Evolutionary conservation across 2,797 vertebrate genomes (phyloP).

Genomic region (Lutjanus campechanus): DNA sequence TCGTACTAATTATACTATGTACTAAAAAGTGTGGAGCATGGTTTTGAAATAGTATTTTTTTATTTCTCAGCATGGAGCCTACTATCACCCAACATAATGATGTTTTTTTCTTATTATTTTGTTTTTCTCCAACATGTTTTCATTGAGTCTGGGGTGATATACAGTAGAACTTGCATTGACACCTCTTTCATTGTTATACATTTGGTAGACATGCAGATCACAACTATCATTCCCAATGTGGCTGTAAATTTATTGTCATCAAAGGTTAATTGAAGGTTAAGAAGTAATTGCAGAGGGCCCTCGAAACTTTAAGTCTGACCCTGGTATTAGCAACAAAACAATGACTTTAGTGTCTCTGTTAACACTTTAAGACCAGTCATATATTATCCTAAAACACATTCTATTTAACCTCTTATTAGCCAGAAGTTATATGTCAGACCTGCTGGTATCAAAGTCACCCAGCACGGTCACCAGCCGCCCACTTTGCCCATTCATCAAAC

Average conservation of each 20-base stretch:
- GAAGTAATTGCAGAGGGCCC: not conserved
- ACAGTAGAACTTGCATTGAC: no score
- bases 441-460: slow-evolving; percentile 71
- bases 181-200: not conserved
- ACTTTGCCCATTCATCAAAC: slow-evolving; percentile 77
- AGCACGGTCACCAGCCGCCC: slow-evolving; percentile 73
- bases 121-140: no score
- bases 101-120: no score
- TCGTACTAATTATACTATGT: no score
- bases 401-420: slow-evolving; percentile 53
- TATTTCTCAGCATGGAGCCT: no score
- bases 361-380: not conserved
- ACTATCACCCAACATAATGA: no score
- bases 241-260: not conserved
- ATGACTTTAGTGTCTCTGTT: not conserved
- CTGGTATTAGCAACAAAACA: not conserved
- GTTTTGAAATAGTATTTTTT: no score
- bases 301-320: not conserved
- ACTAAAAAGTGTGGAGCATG: no score
- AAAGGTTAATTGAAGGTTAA: not conserved
- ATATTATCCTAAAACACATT: not conserved
- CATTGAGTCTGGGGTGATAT: no score
- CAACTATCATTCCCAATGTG: not conserved
- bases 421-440: slow-evolving; percentile 84
- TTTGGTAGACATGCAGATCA: not conserved